Evolutionary conservation across 2,797 vertebrate genomes (phyloP).

Genomic region (Chelon labrosus): DNA sequence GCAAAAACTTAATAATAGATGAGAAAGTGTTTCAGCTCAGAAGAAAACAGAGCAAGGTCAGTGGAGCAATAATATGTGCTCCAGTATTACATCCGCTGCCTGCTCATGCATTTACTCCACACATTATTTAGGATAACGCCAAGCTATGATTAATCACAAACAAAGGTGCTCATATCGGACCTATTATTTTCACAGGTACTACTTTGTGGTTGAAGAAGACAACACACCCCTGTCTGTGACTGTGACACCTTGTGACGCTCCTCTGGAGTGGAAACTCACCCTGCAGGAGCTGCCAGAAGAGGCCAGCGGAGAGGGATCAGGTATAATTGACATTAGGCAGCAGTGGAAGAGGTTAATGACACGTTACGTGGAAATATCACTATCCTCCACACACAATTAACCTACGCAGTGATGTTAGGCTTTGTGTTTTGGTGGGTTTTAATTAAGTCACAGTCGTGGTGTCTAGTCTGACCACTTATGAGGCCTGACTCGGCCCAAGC

Average conservation of each 20-base stretch:
- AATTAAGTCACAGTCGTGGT: constrained; percentile 75
- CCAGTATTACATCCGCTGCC: constrained; percentile 10
- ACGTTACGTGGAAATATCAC: constrained; percentile 65
- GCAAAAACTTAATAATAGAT: constrained; percentile 83
- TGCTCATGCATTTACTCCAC: constrained; percentile 9
- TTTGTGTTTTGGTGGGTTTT: constrained; percentile 77
- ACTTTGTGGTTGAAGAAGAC: constrained; percentile 98
- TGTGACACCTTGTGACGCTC: constrained; percentile 96
- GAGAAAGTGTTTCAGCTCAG: constrained; percentile 63
- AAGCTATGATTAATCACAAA: constrained; percentile 28
- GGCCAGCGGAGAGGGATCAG: constrained; percentile 87
- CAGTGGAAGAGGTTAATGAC: constrained; percentile 72
- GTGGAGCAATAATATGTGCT: constrained; percentile 6
- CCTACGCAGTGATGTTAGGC: constrained; percentile 71
- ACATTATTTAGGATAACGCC: constrained; percentile 28
- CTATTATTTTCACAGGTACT: constrained; percentile 87
- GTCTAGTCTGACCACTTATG: constrained; percentile 79
- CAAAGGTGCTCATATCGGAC: constrained; percentile 19
- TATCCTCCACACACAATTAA: constrained; percentile 65
- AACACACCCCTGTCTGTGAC: constrained; percentile 97
- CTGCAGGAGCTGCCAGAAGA: constrained; percentile 97
- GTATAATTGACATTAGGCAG: constrained; percentile 71
- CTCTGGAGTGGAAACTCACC: constrained; percentile 96
- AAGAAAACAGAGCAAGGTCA: constrained; percentile 49
- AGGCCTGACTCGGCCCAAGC: constrained; percentile 66